phyloP scores from a whole-genome alignment of 2,113 vertebrate species.

The Hippocampus guttulatus region DNA sequence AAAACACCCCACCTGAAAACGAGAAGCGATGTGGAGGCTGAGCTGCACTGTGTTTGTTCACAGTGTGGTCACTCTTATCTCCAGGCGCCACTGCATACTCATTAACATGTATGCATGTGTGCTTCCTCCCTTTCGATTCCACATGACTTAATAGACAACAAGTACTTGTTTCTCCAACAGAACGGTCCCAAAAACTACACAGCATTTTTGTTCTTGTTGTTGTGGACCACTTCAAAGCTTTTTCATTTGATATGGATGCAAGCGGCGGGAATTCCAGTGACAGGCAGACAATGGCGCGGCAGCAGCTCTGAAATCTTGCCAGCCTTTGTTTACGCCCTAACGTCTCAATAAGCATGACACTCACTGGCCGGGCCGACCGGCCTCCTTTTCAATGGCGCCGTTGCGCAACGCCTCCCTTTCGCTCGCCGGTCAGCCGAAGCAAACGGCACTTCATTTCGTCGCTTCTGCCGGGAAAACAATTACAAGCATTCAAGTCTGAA shows the following conservation, averaged over 20 bases:
- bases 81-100: too few relatives aligned
- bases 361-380: slow-evolving; percentile 12
- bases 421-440: slow-evolving; percentile 5
- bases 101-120: too few relatives aligned
- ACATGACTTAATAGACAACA: too few relatives aligned
- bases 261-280: slow-evolving; percentile 29
- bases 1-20: too few relatives aligned
- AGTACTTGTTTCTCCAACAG: too few relatives aligned
- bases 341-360: slow-evolving; percentile 42
- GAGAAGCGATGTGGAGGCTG: neutral
- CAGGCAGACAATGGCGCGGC: slow-evolving; percentile 26
- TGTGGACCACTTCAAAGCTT: neutral
- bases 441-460: slow-evolving; percentile 19
- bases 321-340: slow-evolving; percentile 34
- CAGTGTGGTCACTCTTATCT: too few relatives aligned
- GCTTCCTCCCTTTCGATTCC: too few relatives aligned
- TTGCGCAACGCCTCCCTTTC: slow-evolving; percentile 30
- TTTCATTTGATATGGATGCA: neutral
- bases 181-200: too few relatives aligned
- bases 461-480: neutral
- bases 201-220: too few relatives aligned
- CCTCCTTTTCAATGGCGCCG: slow-evolving; percentile 40
- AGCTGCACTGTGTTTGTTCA: neutral
- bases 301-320: slow-evolving; percentile 8
- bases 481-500: too few relatives aligned